Conservation (phyloP, 2,888 invertebrate genomes). For the Blomia tropicalis region DNA sequence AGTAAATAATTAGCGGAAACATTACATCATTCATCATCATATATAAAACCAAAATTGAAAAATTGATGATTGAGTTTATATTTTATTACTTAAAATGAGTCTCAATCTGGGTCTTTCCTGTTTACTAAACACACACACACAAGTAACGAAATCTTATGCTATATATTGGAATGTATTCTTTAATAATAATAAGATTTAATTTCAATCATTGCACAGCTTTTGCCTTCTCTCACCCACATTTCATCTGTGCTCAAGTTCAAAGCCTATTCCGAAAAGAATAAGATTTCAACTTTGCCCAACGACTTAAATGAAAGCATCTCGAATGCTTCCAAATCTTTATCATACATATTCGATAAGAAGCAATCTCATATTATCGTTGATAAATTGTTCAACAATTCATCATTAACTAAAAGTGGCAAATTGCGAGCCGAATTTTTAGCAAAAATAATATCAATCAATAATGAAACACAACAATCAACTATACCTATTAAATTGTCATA, state of each 20-base stretch:
- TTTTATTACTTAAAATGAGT: slow-evolving; percentile 11
- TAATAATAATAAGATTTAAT: background rate
- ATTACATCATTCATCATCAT: no score
- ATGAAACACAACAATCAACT: background rate
- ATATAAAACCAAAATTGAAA: no score
- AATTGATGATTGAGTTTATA: no score
- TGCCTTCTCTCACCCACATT: slow-evolving; percentile 8
- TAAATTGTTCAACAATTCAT: background rate
- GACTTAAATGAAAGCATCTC: background rate
- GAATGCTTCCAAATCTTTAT: background rate
- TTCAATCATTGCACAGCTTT: background rate
- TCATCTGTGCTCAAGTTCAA: slow-evolving; percentile 5
- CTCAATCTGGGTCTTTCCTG: slow-evolving; percentile 4
- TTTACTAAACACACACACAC: background rate
- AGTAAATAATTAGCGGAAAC: no score
- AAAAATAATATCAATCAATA: background rate
- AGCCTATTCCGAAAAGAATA: background rate
- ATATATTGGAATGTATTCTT: background rate
- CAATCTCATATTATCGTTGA: background rate
- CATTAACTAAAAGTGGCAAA: background rate
- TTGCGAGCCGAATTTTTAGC: background rate
- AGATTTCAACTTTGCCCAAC: background rate
- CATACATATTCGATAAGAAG: background rate
- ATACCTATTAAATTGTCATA: background rate
- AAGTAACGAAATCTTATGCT: slow-evolving; percentile 2